A percentile compares a stretch with the other conserved stretches of the same genome.
These are phyloP conservation scores for Allochrocebus solatus DNA, from an alignment of 2,797 vertebrate species.

Conservation along the genomic window DNA sequence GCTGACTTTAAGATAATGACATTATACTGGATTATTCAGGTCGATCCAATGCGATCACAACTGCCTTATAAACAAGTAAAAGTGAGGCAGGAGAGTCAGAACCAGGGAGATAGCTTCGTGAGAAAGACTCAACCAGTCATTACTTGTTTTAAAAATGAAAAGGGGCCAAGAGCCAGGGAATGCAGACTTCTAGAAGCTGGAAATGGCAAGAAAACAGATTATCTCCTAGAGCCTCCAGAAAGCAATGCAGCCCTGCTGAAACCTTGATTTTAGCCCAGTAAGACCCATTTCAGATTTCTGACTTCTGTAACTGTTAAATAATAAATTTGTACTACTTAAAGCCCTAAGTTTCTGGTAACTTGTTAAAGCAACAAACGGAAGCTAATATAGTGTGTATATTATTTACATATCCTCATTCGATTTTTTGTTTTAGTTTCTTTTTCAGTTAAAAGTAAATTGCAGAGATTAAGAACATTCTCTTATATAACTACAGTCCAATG, in stretches of 20 bases:
- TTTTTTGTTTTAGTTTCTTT: neutral
- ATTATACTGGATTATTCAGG: neutral
- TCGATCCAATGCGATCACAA: neutral
- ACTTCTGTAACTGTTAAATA: neutral
- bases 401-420: neutral
- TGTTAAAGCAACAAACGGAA: neutral
- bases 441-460: neutral
- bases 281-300: neutral
- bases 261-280: neutral
- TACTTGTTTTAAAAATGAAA: neutral
- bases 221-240: neutral
- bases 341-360: neutral
- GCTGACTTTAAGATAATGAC: neutral
- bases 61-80: neutral
- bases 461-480: neutral
- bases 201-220: neutral
- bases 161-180: neutral
- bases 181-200: neutral
- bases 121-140: neutral
- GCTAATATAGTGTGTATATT: neutral
- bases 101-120: neutral
- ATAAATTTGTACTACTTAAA: neutral
- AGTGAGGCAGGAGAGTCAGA: neutral
- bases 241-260: neutral
- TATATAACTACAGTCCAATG: neutral